Evolutionary conservation across 2,888 invertebrate species (phyloP).

Genomic region (Eupithecia exiguata): DNA sequence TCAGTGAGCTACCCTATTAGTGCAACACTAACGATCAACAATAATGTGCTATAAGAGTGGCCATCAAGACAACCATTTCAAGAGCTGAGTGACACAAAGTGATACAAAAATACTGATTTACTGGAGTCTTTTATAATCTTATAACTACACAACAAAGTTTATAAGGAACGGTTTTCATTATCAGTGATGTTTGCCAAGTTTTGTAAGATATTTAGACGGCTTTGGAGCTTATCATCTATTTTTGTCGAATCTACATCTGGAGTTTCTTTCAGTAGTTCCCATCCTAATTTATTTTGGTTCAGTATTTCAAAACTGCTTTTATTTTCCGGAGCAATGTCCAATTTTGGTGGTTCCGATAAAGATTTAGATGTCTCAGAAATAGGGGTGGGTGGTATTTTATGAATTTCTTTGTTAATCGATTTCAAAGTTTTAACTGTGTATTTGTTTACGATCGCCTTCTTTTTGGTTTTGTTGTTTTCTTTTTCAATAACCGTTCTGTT

Average conservation of each 20-base stretch:
- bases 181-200: slow-evolving; percentile 60
- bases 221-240: slow-evolving; percentile 72
- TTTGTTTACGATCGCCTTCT: slow-evolving; percentile 58
- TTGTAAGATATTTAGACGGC: slow-evolving; percentile 65
- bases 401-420: slow-evolving; percentile 81
- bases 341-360: slow-evolving; percentile 60
- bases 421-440: slow-evolving; percentile 66
- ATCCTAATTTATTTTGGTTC: slow-evolving; percentile 82
- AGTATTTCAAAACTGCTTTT: slow-evolving; percentile 83
- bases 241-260: slow-evolving; percentile 64
- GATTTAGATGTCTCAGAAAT: slow-evolving; percentile 79
- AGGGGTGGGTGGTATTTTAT: slow-evolving; percentile 75
- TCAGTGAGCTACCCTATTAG: slow-evolving; percentile 41
- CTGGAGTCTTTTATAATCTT: slow-evolving; percentile 76
- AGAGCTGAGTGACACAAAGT: slow-evolving; percentile 48
- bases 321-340: slow-evolving; percentile 76
- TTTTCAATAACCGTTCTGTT: slow-evolving; percentile 47
- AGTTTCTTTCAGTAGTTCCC: slow-evolving; percentile 85
- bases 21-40: slow-evolving; percentile 75
- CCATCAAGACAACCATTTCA: slow-evolving; percentile 52
- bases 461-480: slow-evolving; percentile 64
- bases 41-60: slow-evolving; percentile 64
- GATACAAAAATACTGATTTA: slow-evolving; percentile 80
- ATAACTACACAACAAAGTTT: slow-evolving; percentile 79
- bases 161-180: slow-evolving; percentile 74